phyloP scores from a whole-genome alignment of 2,797 vertebrate genomes.

The Threskiornis aethiopicus region DNA sequence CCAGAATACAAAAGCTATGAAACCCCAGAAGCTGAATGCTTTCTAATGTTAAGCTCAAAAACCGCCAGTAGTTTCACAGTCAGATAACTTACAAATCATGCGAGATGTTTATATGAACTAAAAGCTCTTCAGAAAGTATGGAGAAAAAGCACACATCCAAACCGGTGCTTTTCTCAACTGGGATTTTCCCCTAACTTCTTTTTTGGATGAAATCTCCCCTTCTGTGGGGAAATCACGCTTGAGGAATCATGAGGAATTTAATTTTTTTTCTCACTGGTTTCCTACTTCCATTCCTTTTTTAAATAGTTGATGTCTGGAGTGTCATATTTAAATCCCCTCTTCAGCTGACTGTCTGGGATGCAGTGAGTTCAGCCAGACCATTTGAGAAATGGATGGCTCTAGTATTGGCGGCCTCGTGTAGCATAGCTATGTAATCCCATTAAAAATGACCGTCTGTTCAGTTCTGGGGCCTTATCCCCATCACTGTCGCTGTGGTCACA shows the following conservation, averaged over 20 bases:
- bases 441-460: not conserved
- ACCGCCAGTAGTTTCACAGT: not conserved
- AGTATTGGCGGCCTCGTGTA: fast-evolving
- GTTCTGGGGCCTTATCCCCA: not conserved
- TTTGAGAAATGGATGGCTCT: not conserved
- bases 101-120: not conserved
- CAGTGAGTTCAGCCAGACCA: not conserved
- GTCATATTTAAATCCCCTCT: not conserved
- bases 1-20: not conserved
- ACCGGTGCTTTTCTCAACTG: not conserved
- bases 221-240: not conserved
- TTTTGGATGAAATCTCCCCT: not conserved
- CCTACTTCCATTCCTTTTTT: not conserved
- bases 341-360: not conserved
- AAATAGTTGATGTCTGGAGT: slow-evolving; percentile 8
- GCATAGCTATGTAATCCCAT: not conserved
- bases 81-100: not conserved
- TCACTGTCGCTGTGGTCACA: not conserved
- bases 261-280: not conserved
- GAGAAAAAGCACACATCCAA: not conserved
- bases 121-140: not conserved
- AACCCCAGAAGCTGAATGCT: not conserved
- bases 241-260: not conserved
- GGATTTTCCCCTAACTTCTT: slow-evolving; percentile 4
- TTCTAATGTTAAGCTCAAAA: not conserved